These are phyloP conservation scores for Pterocles orientalis DNA, from an alignment of 2,113 vertebrate genomes.

Conservation along the genomic window DNA sequence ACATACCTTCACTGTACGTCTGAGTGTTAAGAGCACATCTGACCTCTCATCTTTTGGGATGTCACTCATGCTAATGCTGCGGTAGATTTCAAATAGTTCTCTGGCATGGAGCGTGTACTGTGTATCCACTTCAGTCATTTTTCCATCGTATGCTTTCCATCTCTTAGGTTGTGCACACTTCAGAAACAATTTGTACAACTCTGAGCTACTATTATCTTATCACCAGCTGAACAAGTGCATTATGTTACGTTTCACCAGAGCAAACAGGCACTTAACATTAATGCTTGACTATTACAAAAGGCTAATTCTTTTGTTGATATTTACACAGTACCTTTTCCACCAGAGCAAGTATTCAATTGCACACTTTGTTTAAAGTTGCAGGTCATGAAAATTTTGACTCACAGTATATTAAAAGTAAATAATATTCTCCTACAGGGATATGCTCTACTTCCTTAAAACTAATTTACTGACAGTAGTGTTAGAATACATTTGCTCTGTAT, in stretches of 20 bases:
- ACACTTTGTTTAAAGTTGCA: neutral
- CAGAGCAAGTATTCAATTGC: neutral
- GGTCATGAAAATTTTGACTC: neutral
- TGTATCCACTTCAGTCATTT: constrained; percentile 84
- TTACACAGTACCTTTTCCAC: neutral
- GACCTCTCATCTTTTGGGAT: constrained; percentile 78
- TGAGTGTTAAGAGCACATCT: constrained; percentile 81
- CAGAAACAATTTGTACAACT: constrained; percentile 54
- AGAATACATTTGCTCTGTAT: neutral
- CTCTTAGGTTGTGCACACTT: constrained; percentile 85
- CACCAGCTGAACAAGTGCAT: neutral
- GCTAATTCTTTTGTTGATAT: neutral
- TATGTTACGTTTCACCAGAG: neutral
- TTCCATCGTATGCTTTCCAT: constrained; percentile 81
- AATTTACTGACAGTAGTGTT: neutral
- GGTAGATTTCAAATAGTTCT: constrained; percentile 86
- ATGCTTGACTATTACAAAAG: neutral
- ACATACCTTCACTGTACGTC: constrained; percentile 84
- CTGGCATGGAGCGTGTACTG: constrained; percentile 80
- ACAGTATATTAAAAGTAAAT: neutral
- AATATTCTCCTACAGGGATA: neutral
- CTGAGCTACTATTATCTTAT: neutral
- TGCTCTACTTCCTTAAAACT: neutral
- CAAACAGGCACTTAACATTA: neutral
- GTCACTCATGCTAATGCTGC: constrained; percentile 63